Evolutionary conservation across 2,113 vertebrate species (phyloP), one percentile per base, ranked within the genome.

Genomic region (Neolamprologus modestus): DNA sequence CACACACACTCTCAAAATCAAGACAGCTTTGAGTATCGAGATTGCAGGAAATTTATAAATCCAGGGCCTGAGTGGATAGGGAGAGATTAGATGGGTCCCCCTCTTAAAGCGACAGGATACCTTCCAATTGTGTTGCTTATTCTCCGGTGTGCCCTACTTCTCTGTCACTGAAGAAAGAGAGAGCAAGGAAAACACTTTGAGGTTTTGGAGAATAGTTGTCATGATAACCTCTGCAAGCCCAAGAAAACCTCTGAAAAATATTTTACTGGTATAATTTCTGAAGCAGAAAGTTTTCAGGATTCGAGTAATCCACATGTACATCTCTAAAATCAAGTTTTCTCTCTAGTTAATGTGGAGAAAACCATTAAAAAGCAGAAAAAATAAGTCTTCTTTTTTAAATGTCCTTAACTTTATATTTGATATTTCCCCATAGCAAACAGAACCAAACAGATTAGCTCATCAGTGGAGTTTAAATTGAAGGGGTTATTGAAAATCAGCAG

Each of bases 11-110:
- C 85, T 92, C 94, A 94, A 97, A 98, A 98, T 97, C 96, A 95
- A 96, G 96, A 96, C 96, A 94, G 96, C 96, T 98, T 97, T 97
- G 94, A 95, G 97, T 96, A 97, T 97, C 92, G 91, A 96, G 97
- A 98, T 97, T 97, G 97, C 96, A 94, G 95, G 95, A 97, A 97
- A 95, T 95, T 92, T 96, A 95, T 95, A 96, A 96, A 97, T 94
- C 96, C 96, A 92, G 89, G 95, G 95, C 95, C 97, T 92, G 94
- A 98, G 97, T 97, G 96, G 96, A 96, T 97, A 90, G 95, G 95
- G 95, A 93, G 94, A 97, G 97, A 98, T 97, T 97, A 97, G 96
- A 95, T 89, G 95, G 95, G 95, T 95, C 93, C 95, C 94, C 95
- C 95, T 95, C 96, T 96, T 97, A 96, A 97, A 97, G 95, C 84